A percentile compares a stretch with the other conserved stretches of the same genome.
phyloP scores from a whole-genome alignment of 2,113 vertebrate species.

The Vireo altiloquus region DNA sequence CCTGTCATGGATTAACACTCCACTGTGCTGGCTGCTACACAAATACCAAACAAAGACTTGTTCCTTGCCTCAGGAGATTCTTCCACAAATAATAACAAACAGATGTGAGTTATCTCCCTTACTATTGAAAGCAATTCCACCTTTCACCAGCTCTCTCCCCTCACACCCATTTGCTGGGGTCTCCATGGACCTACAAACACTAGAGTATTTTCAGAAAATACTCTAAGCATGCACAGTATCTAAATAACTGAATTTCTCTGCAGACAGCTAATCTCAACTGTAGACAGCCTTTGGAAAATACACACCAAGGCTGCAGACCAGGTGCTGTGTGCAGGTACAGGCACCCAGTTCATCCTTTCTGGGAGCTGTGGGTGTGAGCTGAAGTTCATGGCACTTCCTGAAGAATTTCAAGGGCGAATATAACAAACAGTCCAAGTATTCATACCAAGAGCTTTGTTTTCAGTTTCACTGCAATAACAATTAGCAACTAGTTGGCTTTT shows the following conservation, averaged over 20 bases:
- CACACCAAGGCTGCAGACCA: neutral
- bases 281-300: neutral
- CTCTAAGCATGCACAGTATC: neutral
- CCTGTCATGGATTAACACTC: neutral
- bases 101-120: neutral
- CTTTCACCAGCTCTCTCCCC: neutral
- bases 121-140: neutral
- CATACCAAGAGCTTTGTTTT: constrained; percentile 57
- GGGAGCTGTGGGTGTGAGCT: neutral
- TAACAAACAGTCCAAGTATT: constrained; percentile 43
- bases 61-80: neutral
- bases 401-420: neutral
- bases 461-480: constrained; percentile 49
- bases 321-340: neutral
- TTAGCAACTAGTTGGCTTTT: constrained; percentile 55
- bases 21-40: neutral
- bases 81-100: neutral
- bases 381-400: neutral
- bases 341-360: neutral
- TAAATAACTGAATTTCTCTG: neutral
- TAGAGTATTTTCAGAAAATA: neutral
- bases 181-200: neutral
- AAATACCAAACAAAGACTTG: neutral
- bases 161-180: neutral
- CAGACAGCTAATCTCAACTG: neutral